Evolutionary conservation across 2,888 invertebrate species (phyloP).

Genomic region (Baccha elongata): DNA sequence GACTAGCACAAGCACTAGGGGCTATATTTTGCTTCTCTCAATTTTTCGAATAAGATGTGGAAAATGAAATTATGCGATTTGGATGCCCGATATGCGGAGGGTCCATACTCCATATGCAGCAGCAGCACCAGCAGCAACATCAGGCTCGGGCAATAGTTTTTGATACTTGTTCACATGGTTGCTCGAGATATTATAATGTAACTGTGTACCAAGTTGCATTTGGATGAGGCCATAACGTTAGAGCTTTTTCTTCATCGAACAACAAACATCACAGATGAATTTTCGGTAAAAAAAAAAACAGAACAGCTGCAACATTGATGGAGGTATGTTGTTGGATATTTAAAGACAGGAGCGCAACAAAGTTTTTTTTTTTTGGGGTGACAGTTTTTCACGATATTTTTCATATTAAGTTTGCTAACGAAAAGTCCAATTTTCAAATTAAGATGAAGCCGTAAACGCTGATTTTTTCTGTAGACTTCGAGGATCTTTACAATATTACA

Average conservation of each 20-base stretch:
- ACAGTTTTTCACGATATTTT: too few species aligned
- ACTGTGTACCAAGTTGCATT: slow-evolving; percentile 66
- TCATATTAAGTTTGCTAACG: too few species aligned
- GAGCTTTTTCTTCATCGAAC: slow-evolving; percentile 54
- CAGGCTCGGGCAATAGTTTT: slow-evolving; percentile 56
- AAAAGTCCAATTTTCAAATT: too few species aligned
- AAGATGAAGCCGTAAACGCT: too few species aligned
- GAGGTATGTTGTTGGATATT: slow-evolving; percentile 10
- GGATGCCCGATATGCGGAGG: slow-evolving; percentile 60
- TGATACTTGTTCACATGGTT: slow-evolving; percentile 67
- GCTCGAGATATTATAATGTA: slow-evolving; percentile 72
- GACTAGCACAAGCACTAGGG: too few species aligned
- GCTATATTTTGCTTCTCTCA: slow-evolving; percentile 51
- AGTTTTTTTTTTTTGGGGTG: slow-evolving; percentile 3
- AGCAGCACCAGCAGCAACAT: not conserved
- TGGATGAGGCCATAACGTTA: slow-evolving; percentile 36
- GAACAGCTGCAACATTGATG: slow-evolving; percentile 59
- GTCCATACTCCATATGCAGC: slow-evolving; percentile 56
- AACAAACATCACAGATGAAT: slow-evolving; percentile 58
- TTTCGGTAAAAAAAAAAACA: slow-evolving; percentile 44
- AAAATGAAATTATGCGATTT: slow-evolving; percentile 72
- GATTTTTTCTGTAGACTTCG: too few species aligned
- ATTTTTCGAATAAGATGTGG: slow-evolving; percentile 69
- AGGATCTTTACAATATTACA: too few species aligned
- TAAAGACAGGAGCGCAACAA: not conserved